Base-by-base conservation (phyloP, 2,888 invertebrate species). In the Pinctada fucata region DNA sequence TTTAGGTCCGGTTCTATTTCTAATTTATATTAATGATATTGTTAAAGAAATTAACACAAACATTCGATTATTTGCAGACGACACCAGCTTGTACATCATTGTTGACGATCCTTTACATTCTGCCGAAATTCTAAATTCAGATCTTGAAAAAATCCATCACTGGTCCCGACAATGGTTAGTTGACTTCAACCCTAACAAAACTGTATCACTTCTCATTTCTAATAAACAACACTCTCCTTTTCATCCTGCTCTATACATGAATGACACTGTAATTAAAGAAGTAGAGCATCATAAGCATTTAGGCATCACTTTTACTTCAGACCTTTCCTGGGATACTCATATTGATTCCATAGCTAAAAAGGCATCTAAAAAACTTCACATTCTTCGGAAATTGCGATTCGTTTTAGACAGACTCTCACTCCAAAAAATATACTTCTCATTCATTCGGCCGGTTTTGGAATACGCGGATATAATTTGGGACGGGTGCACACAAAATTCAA, bases 11-110 rank as follows among this genome's bases (percentile, higher is more conserved):
- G 3, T 72, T 10, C 3, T 72, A 13, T 67, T 72, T 72, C 52
- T 72, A n/a, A 8, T 78, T 31, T 78, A 63, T 76, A 72, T 76
- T 49, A 76, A 72, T 66, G 76, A 72, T 69, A 75, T 74, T 66
- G 67, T 74, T 65, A 2, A 52, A 4, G 67, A 67, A 2, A 31
- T 74, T 31, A 74, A 50, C 66, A 16, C 31, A 31, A 4, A 51
- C 13, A 74, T 74, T 66, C 47, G 50, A 66, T 67, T 65, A 16
- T 74, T 74, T 67, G 74, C 67, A 6, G 74, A 74, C 51, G 74
- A 50, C 50, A 74, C 72, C 3, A 47, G 45, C n/a, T n/a, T 72
- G 3, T 72, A 72, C 45, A 51, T 51, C 8, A n/a, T 72, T 2
- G 72, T 72, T 2, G 72, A 72, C 31, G 51, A 45, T 16, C 72